Evolutionary conservation across 2,888 invertebrate species (phyloP), one percentile per base, ranked within the genome.

Genomic region (Rotaria macrura): DNA sequence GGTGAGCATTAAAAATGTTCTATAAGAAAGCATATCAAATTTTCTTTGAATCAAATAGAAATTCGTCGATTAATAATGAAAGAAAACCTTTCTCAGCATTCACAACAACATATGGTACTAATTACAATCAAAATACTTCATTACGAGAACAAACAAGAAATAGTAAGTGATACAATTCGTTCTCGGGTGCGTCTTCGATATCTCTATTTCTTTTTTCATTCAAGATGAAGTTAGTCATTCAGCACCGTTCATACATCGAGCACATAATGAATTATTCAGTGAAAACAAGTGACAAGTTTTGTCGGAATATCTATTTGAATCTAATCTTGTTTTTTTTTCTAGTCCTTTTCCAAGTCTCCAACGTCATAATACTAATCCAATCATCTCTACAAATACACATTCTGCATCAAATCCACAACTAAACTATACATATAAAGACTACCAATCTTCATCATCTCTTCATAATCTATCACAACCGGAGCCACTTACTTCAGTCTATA

Each of bases 321-420:
- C n/a, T n/a, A n/a, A n/a, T n/a, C n/a, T n/a, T n/a, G n/a, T n/a
- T n/a, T n/a, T n/a, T n/a, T n/a, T n/a, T n/a, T 65, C 14, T 17
- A 65, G 65, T 65, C 65, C 65, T 20, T 65, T 65, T 65, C 65
- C 65, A 65, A 65, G 65, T 65, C 65, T 65, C 20, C 65, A 65
- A 20, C 65, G 65, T 65, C 38, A 65, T 34, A 65, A 65, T 65
- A 65, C 65, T 17, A 65, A 65, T 65, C 34, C 65, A 38, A 5
- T 29, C 6, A 65, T 65, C 2, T 14, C 65, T 65, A 17, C 34
- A 1, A 20, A 65, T 34, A 65, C 34, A 65, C 65, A 65, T 20
- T 14, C 34, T 17, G 17, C 20, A 38, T 20, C 34, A 57, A 57
- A 57, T n/a, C n/a, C 55, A 57, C 10, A n/a, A 57, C 29, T 3